A percentile compares a stretch with the other conserved stretches of the same genome.
Evolutionary conservation across 2,797 vertebrate species (phyloP).

Genomic region (Cyclopterus lumpus): DNA sequence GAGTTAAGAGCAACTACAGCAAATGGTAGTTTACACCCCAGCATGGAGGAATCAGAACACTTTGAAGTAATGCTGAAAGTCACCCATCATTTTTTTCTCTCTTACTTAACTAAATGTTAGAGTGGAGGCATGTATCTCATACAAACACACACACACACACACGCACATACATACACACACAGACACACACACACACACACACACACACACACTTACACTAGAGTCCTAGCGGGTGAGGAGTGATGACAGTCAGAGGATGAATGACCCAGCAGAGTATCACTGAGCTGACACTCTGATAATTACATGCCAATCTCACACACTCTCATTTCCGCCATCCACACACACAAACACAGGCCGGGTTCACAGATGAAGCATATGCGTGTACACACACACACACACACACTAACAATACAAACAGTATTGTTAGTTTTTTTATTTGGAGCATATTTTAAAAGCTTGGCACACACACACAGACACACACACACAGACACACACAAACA

Average conservation of each 20-base stretch:
- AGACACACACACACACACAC: slow-evolving; percentile 28
- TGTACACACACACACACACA: slow-evolving; percentile 41
- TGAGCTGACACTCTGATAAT: slow-evolving; percentile 79
- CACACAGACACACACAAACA: slow-evolving; percentile 10
- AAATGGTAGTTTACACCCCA: slow-evolving; percentile 25
- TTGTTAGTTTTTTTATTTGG: slow-evolving; percentile 13
- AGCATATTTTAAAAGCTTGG: slow-evolving; percentile 33
- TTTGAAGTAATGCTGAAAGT: slow-evolving; percentile 53
- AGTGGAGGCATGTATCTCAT: slow-evolving; percentile 17
- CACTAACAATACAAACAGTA: background rate
- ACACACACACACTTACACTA: slow-evolving; percentile 18
- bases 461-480: slow-evolving; percentile 7
- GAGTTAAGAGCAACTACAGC: slow-evolving; percentile 26
- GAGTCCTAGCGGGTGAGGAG: slow-evolving; percentile 48
- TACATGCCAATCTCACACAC: slow-evolving; percentile 76
- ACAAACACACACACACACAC: slow-evolving; percentile 25
- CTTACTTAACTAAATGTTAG: slow-evolving; percentile 27
- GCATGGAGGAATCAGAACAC: slow-evolving; percentile 11
- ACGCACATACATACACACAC: slow-evolving; percentile 15
- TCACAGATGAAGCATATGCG: slow-evolving; percentile 14
- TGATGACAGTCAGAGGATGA: slow-evolving; percentile 73
- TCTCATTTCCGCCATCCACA: slow-evolving; percentile 66
- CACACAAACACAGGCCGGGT: slow-evolving; percentile 34
- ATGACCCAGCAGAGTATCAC: slow-evolving; percentile 68
- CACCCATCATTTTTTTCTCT: slow-evolving; percentile 24